Evolutionary conservation across 2,113 vertebrate species (phyloP).

Genomic region (Otus sunia): DNA sequence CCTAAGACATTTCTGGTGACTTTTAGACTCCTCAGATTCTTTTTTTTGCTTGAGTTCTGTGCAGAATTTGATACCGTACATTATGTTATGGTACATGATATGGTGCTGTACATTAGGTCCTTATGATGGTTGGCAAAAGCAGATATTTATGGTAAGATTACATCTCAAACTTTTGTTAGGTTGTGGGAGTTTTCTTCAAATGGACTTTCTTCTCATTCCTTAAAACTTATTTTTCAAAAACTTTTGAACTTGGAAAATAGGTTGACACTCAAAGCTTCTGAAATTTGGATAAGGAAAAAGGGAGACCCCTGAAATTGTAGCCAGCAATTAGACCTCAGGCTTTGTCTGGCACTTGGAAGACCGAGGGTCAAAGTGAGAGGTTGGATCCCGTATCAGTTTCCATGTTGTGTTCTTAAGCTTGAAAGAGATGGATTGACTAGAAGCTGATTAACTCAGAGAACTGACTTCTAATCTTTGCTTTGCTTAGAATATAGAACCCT

Average conservation of each 20-base stretch:
- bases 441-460: background rate
- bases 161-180: background rate
- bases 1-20: background rate
- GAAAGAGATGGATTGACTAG: background rate
- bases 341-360: background rate
- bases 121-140: background rate
- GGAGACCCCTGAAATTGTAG: background rate
- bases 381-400: background rate
- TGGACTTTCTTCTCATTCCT: background rate
- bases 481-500: background rate
- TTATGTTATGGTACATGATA: background rate
- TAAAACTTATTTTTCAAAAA: background rate
- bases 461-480: background rate
- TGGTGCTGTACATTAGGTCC: background rate
- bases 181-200: background rate
- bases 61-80: background rate
- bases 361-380: background rate
- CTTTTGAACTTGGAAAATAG: background rate
- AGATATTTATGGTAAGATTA: background rate
- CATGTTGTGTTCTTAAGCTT: background rate
- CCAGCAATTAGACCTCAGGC: background rate
- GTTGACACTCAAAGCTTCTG: background rate
- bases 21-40: background rate
- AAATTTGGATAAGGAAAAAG: background rate
- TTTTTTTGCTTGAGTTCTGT: background rate